These are phyloP conservation scores for Chelonus formosanus DNA, from an alignment of 2,888 invertebrate genomes.

Conservation along the genomic window DNA sequence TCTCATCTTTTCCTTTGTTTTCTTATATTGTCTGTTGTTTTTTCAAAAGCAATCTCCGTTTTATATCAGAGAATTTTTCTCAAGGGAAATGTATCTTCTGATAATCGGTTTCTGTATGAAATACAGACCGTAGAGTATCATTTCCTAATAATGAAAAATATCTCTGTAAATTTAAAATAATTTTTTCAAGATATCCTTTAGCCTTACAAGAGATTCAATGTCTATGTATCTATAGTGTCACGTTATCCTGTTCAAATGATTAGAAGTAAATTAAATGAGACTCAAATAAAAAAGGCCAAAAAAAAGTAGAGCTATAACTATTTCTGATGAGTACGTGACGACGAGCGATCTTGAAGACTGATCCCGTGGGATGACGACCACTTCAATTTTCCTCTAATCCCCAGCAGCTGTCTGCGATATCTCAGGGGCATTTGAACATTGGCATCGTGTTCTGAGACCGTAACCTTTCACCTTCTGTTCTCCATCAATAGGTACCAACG, in stretches of 20 bases:
- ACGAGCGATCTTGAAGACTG: conserved; percentile 39
- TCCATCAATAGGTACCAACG: conserved; percentile 8
- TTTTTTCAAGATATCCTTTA: neutral
- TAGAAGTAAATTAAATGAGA: conserved; percentile 1
- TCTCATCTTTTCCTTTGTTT: no score
- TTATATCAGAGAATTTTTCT: conserved; percentile 3
- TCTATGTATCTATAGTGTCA: neutral
- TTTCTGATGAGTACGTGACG: conserved; percentile 36
- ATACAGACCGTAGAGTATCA: no score
- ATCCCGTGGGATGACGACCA: conserved; percentile 43
- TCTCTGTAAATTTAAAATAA: neutral
- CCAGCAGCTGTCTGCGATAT: conserved; percentile 37
- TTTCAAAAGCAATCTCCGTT: no score
- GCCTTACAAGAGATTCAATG: no score
- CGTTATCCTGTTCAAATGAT: neutral
- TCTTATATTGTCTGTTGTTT: no score
- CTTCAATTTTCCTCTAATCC: conserved; percentile 53
- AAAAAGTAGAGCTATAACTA: neutral
- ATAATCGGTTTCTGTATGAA: conserved; percentile 15
- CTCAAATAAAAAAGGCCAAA: neutral
- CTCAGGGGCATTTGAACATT: conserved; percentile 33
- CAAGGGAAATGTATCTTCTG: conserved; percentile 23
- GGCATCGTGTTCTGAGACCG: neutral
- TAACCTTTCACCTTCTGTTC: conserved; percentile 8
- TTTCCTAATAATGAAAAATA: neutral